A percentile compares a stretch with the other conserved stretches of the same genome.
phyloP scores from a whole-genome alignment of 2,888 invertebrate species.

The Torymus auratus region DNA sequence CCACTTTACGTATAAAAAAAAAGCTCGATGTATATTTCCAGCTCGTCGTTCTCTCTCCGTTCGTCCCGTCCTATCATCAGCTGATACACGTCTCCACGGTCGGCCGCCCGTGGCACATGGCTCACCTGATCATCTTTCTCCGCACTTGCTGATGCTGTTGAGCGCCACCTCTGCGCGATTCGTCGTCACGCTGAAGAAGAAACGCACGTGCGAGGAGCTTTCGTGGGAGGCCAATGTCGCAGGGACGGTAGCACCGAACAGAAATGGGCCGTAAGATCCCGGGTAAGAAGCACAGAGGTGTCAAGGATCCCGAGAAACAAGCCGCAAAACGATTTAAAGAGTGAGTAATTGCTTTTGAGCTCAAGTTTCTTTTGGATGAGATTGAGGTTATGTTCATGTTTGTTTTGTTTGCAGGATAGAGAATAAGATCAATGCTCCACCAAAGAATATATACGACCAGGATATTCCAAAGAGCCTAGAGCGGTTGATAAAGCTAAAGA shows the following conservation, averaged over 20 bases:
- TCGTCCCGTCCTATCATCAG: background rate
- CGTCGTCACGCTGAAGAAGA: background rate
- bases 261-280: slow-evolving; percentile 88
- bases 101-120: no score
- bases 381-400: slow-evolving; percentile 47
- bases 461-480: slow-evolving; percentile 85
- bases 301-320: slow-evolving; percentile 87
- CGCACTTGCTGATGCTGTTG: background rate
- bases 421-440: slow-evolving; percentile 86
- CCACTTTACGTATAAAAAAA: no score
- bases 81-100: slow-evolving; percentile 5
- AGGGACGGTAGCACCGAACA: slow-evolving; percentile 39
- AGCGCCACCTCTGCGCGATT: background rate
- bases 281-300: slow-evolving; percentile 86
- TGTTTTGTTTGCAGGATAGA: slow-evolving; percentile 79
- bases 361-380: background rate
- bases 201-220: slow-evolving; percentile 24
- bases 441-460: slow-evolving; percentile 84
- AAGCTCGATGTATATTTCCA: no score
- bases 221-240: slow-evolving; percentile 46
- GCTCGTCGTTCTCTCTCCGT: no score
- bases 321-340: slow-evolving; percentile 80
- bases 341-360: slow-evolving; percentile 76
- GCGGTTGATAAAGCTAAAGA: slow-evolving; percentile 81
- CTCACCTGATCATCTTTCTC: no score